These are phyloP conservation scores for Epinotia ramella DNA, from an alignment of 2,888 invertebrate genomes.

Conservation along the genomic window DNA sequence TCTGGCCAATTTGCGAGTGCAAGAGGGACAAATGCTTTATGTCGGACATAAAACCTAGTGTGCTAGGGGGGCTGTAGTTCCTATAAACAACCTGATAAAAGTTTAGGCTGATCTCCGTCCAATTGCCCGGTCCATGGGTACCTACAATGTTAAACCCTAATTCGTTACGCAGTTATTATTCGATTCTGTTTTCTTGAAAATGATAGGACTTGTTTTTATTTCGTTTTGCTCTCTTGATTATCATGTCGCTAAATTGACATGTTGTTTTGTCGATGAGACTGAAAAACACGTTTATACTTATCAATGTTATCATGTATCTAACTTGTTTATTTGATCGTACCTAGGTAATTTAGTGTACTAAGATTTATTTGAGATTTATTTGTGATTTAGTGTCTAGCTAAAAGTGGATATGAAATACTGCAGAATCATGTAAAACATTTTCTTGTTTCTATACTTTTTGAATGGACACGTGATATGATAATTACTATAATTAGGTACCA, in stretches of 20 bases:
- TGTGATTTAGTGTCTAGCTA: no score
- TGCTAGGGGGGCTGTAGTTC: no score
- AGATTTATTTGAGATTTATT: no score
- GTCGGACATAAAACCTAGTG: no score
- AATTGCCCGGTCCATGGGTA: neutral
- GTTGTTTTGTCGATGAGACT: neutral
- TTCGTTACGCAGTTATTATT: neutral
- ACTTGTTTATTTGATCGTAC: neutral
- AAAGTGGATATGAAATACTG: no score
- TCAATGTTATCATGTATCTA: neutral
- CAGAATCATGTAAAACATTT: no score
- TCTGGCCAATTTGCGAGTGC: no score
- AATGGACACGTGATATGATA: no score
- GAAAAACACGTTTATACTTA: constrained; percentile 1
- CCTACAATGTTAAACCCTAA: neutral
- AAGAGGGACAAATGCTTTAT: no score
- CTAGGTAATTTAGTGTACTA: no score
- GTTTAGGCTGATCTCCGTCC: neutral
- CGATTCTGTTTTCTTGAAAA: neutral
- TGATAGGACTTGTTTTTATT: constrained; percentile 8
- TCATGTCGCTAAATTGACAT: neutral
- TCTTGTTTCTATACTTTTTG: no score
- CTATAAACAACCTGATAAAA: neutral
- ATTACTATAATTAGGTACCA: constrained; percentile 3
- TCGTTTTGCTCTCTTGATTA: neutral